These are phyloP conservation scores for Barnardius zonarius DNA, from an alignment of 2,113 vertebrate species.

Conservation along the genomic window DNA sequence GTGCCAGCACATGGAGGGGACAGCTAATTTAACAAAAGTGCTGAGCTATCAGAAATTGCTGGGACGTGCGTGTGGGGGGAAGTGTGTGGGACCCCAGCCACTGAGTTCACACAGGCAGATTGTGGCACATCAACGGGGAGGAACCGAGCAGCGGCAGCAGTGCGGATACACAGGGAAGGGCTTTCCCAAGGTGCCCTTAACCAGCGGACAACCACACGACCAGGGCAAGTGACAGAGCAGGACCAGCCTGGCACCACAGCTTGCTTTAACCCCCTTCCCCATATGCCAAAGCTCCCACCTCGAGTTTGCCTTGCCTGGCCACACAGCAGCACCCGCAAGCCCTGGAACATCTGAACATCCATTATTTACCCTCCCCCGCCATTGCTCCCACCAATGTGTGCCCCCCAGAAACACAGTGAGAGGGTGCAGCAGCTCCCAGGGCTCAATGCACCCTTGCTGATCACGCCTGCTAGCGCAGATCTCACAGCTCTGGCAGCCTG, in stretches of 20 bases:
- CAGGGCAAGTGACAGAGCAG: not conserved
- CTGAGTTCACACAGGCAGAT: not conserved
- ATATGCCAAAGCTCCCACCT: not conserved
- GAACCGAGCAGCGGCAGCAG: not conserved
- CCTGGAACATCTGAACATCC: not conserved
- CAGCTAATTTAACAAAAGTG: slow-evolving; percentile 24
- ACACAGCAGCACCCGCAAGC: not conserved
- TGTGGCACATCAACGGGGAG: not conserved
- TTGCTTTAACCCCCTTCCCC: not conserved
- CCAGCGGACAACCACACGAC: not conserved
- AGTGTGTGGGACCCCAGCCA: not conserved
- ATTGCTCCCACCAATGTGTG: not conserved
- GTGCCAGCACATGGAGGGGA: slow-evolving; percentile 14
- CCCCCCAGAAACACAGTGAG: not conserved
- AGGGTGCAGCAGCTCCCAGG: not conserved
- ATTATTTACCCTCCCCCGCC: not conserved
- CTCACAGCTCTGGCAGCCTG: slow-evolving; percentile 32
- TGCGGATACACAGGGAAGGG: not conserved
- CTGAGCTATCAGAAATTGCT: slow-evolving; percentile 30
- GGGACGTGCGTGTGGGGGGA: rapidly evolving
- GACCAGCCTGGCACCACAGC: rapidly evolving
- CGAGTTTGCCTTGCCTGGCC: not conserved
- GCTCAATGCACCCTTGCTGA: slow-evolving; percentile 4
- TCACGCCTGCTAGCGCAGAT: not conserved
- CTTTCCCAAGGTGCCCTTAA: not conserved